Percentiles rank a stretch among this genome's conserved stretches.
Evolutionary conservation across 1,140 invertebrate genomes (phyloP).

Genomic region (Drosophila parvula): DNA sequence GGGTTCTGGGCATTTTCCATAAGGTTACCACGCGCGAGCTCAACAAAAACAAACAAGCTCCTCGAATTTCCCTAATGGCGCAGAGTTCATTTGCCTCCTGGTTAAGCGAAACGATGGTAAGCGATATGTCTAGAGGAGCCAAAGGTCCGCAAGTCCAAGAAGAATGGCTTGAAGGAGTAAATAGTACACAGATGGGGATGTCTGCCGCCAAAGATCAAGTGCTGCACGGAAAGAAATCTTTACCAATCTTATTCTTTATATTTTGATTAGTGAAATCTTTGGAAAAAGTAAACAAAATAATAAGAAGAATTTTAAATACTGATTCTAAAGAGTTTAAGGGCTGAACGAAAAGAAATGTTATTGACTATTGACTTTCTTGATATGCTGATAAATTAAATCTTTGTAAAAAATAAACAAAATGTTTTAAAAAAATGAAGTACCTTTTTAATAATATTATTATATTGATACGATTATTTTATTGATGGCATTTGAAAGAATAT

Average conservation of each 20-base stretch:
- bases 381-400: not conserved
- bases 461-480: not conserved
- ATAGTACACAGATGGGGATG: conserved; percentile 10
- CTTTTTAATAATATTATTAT: not conserved
- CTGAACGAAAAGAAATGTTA: not conserved
- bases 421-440: not conserved
- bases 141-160: conserved; percentile 12
- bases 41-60: conserved; percentile 49
- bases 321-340: conserved; percentile 23
- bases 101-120: conserved; percentile 45
- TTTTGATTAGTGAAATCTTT: too few relatives aligned
- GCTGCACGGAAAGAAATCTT: conserved; percentile 3
- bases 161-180: conserved; percentile 29
- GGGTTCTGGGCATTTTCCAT: conserved; percentile 73
- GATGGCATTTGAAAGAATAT: not conserved
- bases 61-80: conserved; percentile 78
- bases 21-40: conserved; percentile 53
- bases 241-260: not conserved
- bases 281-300: not conserved
- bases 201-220: conserved; percentile 35
- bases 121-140: conserved; percentile 39
- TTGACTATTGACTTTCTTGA: too few relatives aligned
- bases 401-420: too few relatives aligned
- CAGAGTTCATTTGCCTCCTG: conserved; percentile 74
- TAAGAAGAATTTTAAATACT: not conserved